Percentiles rank a stretch among this genome's conserved stretches.
Evolutionary conservation across 1,140 invertebrate genomes (phyloP).

Genomic region (Pachypsylla venusta): DNA sequence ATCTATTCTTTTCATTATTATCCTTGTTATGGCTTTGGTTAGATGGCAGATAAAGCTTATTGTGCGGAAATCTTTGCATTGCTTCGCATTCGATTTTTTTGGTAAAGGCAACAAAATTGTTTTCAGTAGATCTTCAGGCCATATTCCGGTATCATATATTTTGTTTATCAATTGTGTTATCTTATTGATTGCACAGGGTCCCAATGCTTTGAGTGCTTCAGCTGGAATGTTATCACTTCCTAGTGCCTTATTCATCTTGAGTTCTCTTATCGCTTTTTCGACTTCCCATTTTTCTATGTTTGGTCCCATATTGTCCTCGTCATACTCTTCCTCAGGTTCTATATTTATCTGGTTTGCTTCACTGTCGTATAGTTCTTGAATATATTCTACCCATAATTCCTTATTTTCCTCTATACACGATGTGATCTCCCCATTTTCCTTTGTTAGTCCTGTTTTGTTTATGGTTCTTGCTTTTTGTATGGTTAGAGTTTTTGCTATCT

Average conservation of each 20-base stretch:
- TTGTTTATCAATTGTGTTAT: conserved; percentile 9
- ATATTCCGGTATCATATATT: conserved; percentile 15
- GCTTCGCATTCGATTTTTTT: conserved; percentile 12
- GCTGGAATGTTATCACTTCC: conserved; percentile 21
- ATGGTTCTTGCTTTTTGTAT: conserved; percentile 14
- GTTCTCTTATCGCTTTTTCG: conserved; percentile 14
- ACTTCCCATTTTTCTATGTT: conserved; percentile 13
- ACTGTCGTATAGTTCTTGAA: conserved; percentile 15
- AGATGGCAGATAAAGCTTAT: conserved; percentile 12
- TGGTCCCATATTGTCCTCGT: conserved; percentile 8
- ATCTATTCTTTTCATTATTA: conserved; percentile 13
- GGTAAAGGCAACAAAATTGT: conserved; percentile 12
- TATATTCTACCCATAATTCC: conserved; percentile 15
- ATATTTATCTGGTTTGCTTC: conserved; percentile 1
- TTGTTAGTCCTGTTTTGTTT: not conserved
- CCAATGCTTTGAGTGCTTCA: conserved; percentile 21
- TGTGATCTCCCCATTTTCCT: not conserved
- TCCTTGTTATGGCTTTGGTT: conserved; percentile 14
- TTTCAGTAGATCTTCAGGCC: conserved; percentile 7
- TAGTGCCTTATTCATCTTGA: conserved; percentile 21
- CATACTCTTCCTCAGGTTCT: not conserved
- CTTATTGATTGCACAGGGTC: conserved; percentile 5
- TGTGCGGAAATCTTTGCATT: conserved; percentile 12
- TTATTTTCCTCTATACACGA: not conserved
- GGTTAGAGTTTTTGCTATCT: conserved; percentile 13